phyloP scores from a whole-genome alignment of 1,140 invertebrate species.

The Antheraea pernyi region DNA sequence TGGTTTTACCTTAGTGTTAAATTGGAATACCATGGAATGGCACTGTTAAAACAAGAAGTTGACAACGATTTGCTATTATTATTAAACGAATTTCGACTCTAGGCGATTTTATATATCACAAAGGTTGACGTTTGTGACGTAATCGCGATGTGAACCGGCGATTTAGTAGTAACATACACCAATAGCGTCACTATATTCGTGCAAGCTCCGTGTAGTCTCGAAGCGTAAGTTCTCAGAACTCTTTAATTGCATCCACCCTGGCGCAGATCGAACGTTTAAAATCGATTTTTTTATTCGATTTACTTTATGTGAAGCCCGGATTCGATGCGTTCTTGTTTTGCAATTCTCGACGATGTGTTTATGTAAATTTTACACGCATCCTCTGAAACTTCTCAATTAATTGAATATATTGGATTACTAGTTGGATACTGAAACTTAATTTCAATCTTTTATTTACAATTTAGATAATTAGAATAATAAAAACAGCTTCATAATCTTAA shows the following conservation, averaged over 20 bases:
- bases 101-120: not conserved
- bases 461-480: too few relatives aligned
- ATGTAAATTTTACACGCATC: constrained; percentile 76
- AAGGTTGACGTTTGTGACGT: not conserved
- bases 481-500: too few relatives aligned
- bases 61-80: constrained; percentile 13
- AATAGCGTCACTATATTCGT: constrained; percentile 46
- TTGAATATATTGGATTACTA: constrained; percentile 36
- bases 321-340: constrained; percentile 65
- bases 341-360: constrained; percentile 69
- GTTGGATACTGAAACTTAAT: not conserved
- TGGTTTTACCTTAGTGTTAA: too few relatives aligned
- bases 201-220: constrained; percentile 43
- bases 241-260: constrained; percentile 73
- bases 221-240: constrained; percentile 61
- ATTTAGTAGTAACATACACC: constrained; percentile 25
- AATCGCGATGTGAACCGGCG: not conserved
- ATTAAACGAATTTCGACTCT: not conserved
- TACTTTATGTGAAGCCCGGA: constrained; percentile 61
- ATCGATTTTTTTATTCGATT: constrained; percentile 77
- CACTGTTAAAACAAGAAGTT: too few relatives aligned
- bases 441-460: not conserved
- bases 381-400: constrained; percentile 76
- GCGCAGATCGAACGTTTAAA: constrained; percentile 75
- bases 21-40: too few relatives aligned